Evolutionary conservation across 1,140 invertebrate species (phyloP).

Genomic region (Drosophila rhopaloa): DNA sequence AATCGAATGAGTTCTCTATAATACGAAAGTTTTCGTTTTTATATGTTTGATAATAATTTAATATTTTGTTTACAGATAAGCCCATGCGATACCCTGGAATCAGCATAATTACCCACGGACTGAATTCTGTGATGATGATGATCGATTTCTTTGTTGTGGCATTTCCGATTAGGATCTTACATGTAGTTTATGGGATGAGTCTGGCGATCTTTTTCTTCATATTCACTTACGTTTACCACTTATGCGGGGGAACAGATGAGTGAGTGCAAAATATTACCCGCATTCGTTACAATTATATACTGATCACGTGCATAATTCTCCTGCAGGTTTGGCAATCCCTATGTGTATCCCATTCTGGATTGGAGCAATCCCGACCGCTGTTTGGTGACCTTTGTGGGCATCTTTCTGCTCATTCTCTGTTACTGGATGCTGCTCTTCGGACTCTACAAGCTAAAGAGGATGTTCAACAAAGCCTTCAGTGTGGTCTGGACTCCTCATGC

Average conservation of each 20-base stretch:
- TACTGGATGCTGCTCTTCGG: conserved; percentile 66
- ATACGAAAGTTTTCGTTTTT: too few relatives aligned
- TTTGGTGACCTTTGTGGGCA: conserved; percentile 85
- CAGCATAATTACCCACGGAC: conserved; percentile 90
- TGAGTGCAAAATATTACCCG: conserved; percentile 71
- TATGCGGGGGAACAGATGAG: conserved; percentile 89
- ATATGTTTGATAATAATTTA: too few relatives aligned
- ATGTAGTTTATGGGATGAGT: conserved; percentile 89
- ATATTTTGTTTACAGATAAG: conserved; percentile 53
- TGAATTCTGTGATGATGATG: conserved; percentile 90
- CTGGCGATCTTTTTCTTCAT: conserved; percentile 88
- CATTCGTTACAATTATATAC: neutral
- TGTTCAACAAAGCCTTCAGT: conserved; percentile 73
- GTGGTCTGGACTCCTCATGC: conserved; percentile 77
- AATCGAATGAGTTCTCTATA: too few relatives aligned
- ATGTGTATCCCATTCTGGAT: conserved; percentile 89
- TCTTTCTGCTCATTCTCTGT: conserved; percentile 85
- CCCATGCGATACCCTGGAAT: conserved; percentile 83
- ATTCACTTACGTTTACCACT: conserved; percentile 90
- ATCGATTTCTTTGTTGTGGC: conserved; percentile 89
- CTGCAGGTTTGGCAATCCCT: conserved; percentile 86
- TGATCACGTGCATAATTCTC: conserved; percentile 20
- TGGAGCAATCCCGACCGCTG: conserved; percentile 87
- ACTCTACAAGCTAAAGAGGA: conserved; percentile 64
- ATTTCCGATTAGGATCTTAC: conserved; percentile 89